These are phyloP conservation scores for Brachionus rotundiformis DNA, from an alignment of 1,140 invertebrate species.

Conservation along the genomic window DNA sequence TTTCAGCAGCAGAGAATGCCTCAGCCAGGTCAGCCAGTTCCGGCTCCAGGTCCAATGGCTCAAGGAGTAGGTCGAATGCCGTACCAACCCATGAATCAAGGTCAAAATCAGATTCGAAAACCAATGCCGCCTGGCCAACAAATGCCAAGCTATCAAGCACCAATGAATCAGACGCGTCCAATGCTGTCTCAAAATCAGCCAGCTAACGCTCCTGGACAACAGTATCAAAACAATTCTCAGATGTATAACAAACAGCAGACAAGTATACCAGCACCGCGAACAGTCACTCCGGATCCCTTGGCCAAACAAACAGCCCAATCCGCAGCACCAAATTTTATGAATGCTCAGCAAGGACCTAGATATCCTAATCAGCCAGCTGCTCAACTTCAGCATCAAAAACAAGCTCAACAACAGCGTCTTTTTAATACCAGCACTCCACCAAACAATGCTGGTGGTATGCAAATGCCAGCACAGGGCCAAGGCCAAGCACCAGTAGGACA, in stretches of 20 bases:
- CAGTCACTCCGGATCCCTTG: not conserved
- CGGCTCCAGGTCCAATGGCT: not conserved
- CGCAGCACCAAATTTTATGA: slow-evolving; percentile 5
- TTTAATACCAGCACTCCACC: slow-evolving; percentile 20
- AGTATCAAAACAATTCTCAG: slow-evolving; percentile 7
- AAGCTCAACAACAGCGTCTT: not conserved
- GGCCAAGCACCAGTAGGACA: slow-evolving; percentile 9
- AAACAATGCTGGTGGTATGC: not conserved
- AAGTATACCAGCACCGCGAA: not conserved
- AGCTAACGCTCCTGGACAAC: not conserved
- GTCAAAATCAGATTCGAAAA: not conserved
- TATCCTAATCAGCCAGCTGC: not conserved
- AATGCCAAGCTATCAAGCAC: not conserved
- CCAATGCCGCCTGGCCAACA: not conserved
- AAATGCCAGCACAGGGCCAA: not conserved
- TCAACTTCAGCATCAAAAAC: not conserved
- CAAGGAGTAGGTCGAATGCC: not conserved
- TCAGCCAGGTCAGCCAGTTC: not conserved
- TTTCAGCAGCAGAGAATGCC: slow-evolving; percentile 14
- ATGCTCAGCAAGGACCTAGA: slow-evolving; percentile 7
- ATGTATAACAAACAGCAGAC: slow-evolving; percentile 4
- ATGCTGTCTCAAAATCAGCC: not conserved
- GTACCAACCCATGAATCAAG: not conserved
- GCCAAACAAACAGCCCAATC: not conserved
- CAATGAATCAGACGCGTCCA: slow-evolving; percentile 10